A percentile compares a stretch with the other conserved stretches of the same genome.
Conservation (phyloP, 2,113 vertebrate species). For the Perccottus glenii region DNA sequence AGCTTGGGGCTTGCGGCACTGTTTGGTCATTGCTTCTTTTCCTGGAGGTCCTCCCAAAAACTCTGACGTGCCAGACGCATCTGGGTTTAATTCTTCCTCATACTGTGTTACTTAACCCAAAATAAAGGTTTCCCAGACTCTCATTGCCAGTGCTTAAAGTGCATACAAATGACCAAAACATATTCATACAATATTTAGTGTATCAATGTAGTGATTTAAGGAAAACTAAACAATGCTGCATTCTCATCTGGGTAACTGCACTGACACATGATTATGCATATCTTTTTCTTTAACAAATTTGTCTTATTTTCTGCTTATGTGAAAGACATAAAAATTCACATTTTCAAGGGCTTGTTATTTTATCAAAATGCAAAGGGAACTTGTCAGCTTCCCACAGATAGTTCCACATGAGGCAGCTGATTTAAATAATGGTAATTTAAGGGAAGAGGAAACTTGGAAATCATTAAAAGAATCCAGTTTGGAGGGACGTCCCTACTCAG, state of each 20-base stretch:
- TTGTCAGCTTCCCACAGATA: no score
- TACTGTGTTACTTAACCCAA: constrained; percentile 56
- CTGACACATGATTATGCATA: no score
- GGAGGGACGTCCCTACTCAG: no score
- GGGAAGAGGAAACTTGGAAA: no score
- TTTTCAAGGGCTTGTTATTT: no score
- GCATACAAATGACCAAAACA: constrained; percentile 20
- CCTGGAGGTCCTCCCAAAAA: constrained; percentile 40
- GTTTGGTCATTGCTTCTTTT: constrained; percentile 41
- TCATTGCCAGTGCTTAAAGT: constrained; percentile 22
- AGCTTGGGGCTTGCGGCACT: constrained; percentile 21
- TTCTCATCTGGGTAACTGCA: no score
- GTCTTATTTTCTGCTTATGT: no score
- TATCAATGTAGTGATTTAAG: constrained; percentile 16
- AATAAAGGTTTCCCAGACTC: constrained; percentile 53
- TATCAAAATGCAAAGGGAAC: no score
- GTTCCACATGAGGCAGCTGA: not conserved
- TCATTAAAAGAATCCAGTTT: no score
- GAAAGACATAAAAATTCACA: no score
- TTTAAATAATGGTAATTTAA: not conserved
- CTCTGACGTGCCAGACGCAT: constrained; percentile 59
- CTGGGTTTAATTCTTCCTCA: constrained; percentile 66
- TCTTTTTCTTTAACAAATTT: no score
- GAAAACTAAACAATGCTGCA: not conserved
- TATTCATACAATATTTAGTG: constrained; percentile 5